Evolutionary conservation across 2,113 vertebrate genomes (phyloP).

Genomic region (Tonatia bakeri): DNA sequence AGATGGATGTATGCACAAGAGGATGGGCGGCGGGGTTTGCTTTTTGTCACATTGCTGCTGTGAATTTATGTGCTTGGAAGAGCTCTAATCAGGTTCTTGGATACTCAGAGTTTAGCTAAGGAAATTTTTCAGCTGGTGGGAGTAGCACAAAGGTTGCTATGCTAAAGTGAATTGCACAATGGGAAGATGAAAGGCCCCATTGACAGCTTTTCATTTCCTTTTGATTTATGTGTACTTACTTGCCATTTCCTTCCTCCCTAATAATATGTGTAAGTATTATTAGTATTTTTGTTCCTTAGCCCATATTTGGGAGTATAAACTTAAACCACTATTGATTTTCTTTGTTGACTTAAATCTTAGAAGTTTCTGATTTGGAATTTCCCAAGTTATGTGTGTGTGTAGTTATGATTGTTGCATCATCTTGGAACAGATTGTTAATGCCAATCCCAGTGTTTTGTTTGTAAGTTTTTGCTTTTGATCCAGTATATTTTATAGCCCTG

Average conservation of each 20-base stretch:
- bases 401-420: not conserved
- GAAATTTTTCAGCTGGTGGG: constrained; percentile 78
- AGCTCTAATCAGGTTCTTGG: constrained; percentile 60
- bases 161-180: constrained; percentile 69
- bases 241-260: constrained; percentile 59
- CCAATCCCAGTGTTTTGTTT: constrained; percentile 9
- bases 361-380: constrained; percentile 18
- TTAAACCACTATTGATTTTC: constrained; percentile 10
- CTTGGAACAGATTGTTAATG: not conserved
- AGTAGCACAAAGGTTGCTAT: constrained; percentile 62
- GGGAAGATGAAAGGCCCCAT: constrained; percentile 71
- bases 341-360: constrained; percentile 18
- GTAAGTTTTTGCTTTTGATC: not conserved
- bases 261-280: not conserved
- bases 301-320: not conserved
- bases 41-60: constrained; percentile 24
- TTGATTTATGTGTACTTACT: not conserved
- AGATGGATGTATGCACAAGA: constrained; percentile 4
- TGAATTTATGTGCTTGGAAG: constrained; percentile 54
- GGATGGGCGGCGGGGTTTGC: not conserved
- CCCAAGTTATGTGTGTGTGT: not conserved
- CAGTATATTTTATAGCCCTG: not conserved
- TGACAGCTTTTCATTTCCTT: constrained; percentile 60
- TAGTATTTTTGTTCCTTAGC: constrained; percentile 5
- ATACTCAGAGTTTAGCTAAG: constrained; percentile 55